Percentiles rank a stretch among this genome's conserved stretches.
Evolutionary conservation across 2,888 invertebrate species (phyloP).

Genomic region (Sycophila texana): DNA sequence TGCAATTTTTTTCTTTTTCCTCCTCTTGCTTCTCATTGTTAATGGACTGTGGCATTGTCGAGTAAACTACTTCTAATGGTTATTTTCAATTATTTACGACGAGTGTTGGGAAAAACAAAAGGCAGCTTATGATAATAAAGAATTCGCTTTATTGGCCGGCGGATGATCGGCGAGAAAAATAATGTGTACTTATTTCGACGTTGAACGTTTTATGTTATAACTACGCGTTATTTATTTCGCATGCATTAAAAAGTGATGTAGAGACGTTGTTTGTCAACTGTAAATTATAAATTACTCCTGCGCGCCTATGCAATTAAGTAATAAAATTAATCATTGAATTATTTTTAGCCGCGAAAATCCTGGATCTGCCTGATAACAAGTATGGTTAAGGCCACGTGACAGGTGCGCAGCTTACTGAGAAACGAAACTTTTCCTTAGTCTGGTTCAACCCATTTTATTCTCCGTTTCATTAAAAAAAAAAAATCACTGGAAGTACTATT

Average conservation of each 20-base stretch:
- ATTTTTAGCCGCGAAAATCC: slow-evolving; percentile 1
- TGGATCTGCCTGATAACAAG: too few relatives aligned
- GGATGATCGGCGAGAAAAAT: slow-evolving; percentile 2
- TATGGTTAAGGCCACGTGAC: too few relatives aligned
- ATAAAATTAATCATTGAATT: slow-evolving; percentile 30
- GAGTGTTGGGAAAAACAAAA: background rate
- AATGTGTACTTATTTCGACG: slow-evolving; percentile 18
- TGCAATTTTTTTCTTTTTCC: background rate
- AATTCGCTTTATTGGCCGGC: slow-evolving; percentile 19
- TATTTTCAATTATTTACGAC: slow-evolving; percentile 23
- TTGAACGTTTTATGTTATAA: slow-evolving; percentile 6
- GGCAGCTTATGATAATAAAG: background rate
- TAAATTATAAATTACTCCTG: slow-evolving; percentile 31
- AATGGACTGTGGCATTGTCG: background rate
- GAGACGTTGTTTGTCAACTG: slow-evolving; percentile 23
- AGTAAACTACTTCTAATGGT: slow-evolving; percentile 28
- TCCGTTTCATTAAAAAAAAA: too few relatives aligned
- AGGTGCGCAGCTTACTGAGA: background rate
- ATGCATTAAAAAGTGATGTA: slow-evolving; percentile 24
- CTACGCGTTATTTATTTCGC: slow-evolving; percentile 34
- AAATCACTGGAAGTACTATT: too few relatives aligned
- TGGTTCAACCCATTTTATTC: too few relatives aligned
- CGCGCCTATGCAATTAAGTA: slow-evolving; percentile 20
- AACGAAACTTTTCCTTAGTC: too few relatives aligned
- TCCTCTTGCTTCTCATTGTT: background rate